Evolutionary conservation across 1,140 invertebrate genomes (phyloP).

Genomic region (Branchinecta lynchi): DNA sequence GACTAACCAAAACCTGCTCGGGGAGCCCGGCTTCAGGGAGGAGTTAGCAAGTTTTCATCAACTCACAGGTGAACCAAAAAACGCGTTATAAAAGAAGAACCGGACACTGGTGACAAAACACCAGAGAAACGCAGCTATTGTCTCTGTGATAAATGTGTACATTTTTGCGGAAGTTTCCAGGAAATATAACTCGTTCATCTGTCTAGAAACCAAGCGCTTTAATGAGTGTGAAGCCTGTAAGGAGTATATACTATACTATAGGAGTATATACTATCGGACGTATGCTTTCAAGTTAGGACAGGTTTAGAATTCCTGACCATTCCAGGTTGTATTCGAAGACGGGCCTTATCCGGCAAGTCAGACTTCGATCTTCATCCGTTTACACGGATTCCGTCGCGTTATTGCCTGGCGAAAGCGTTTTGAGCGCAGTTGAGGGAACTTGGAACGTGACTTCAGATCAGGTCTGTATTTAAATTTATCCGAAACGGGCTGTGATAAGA

Average conservation of each 20-base stretch:
- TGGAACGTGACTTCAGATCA: not conserved
- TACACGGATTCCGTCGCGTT: not conserved
- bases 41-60: too few species aligned
- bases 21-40: too few species aligned
- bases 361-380: not conserved
- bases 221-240: not conserved
- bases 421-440: not conserved
- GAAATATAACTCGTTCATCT: not conserved
- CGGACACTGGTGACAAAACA: too few species aligned
- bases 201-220: not conserved
- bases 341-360: not conserved
- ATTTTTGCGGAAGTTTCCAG: not conserved
- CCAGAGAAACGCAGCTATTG: not conserved
- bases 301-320: too few species aligned
- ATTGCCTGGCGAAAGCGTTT: not conserved
- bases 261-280: too few species aligned
- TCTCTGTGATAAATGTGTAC: not conserved
- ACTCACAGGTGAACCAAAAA: too few species aligned
- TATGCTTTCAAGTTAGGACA: too few species aligned
- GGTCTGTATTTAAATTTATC: not conserved
- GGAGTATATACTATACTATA: not conserved
- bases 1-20: too few species aligned
- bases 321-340: not conserved
- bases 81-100: too few species aligned
- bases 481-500: too few species aligned